Conservation (phyloP, 2,888 invertebrate genomes). For the Autographa gamma region DNA sequence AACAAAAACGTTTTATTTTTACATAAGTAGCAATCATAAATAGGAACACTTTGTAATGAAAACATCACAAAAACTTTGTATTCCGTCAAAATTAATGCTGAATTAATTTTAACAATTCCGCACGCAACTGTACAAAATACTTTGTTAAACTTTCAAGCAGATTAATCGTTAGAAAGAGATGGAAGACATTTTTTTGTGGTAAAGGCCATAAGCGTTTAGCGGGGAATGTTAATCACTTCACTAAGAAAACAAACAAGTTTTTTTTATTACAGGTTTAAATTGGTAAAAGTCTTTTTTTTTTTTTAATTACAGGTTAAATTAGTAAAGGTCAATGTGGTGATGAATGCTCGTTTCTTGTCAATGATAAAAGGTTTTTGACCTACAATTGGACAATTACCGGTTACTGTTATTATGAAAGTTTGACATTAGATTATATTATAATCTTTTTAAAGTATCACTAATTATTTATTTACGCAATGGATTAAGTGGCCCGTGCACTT, state of each 20-base stretch:
- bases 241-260: not conserved
- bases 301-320: too few species aligned
- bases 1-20: constrained; percentile 9
- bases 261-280: too few species aligned
- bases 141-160: constrained; percentile 76
- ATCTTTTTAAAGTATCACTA: not conserved
- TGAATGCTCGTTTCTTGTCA: not conserved
- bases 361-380: not conserved
- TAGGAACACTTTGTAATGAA: not conserved
- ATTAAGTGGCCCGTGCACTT: constrained; percentile 4
- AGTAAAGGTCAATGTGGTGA: too few species aligned
- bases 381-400: not conserved
- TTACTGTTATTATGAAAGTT: not conserved
- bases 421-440: constrained; percentile 4
- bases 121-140: constrained; percentile 70
- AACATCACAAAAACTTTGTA: constrained; percentile 2
- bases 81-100: constrained; percentile 27
- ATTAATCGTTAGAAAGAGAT: constrained; percentile 73
- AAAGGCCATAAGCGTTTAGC: constrained; percentile 37
- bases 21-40: constrained; percentile 2
- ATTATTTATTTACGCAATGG: not conserved
- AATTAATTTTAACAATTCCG: constrained; percentile 55
- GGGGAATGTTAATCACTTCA: constrained; percentile 34
- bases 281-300: too few species aligned
- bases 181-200: constrained; percentile 49